Evolutionary conservation across 2,113 vertebrate species (phyloP), one percentile per base, ranked within the genome.

Genomic region (Gymnocephalus cernua): DNA sequence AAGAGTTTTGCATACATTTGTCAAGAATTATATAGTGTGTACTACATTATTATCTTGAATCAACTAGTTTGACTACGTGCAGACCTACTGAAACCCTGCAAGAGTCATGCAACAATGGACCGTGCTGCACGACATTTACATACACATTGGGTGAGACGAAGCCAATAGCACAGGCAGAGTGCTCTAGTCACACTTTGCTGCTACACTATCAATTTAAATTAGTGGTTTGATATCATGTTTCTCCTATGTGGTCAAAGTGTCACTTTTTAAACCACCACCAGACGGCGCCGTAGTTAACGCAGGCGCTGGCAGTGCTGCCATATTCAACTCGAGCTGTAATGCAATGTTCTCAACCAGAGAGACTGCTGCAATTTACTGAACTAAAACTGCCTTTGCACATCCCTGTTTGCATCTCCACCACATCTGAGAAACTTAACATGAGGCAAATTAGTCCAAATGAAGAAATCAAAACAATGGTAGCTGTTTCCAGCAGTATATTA

Each of bases 251-350:
- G 19, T 23, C 16, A 27, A 57, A 1, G 18, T n/a, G 3, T 35
- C 3, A 50, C 4, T n/a, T 21, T 72, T 21, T 15, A 5, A 58
- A 25, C 13, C 44, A 27, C 77, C 82, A 80, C 44, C 44, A 85
- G 77, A 66, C 76, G 59, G 73, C 14, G 61, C 25, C 12, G 15
- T 65, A 12, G 4, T 35, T 3, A 50, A 14, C 4, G 1, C 19
- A 32, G 14, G 3, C 32, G 3, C 10, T 6, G 5, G 32, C 5
- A 32, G 32, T 32, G 25, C 38, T 5, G 6, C 54, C 25, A 47
- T 15, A 47, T 59, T 47, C 70, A 72, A 27, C n/a, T 70, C 35
- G 0, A 57, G 15, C 32, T 27, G n/a, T 44, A 18, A 7, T 7
- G 1, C 10, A 57, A 27, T 15, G 10, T 41, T 41, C 38, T 41